A percentile compares a stretch with the other conserved stretches of the same genome.
Conservation (phyloP, 2,797 vertebrate genomes). For the Channa striata region DNA sequence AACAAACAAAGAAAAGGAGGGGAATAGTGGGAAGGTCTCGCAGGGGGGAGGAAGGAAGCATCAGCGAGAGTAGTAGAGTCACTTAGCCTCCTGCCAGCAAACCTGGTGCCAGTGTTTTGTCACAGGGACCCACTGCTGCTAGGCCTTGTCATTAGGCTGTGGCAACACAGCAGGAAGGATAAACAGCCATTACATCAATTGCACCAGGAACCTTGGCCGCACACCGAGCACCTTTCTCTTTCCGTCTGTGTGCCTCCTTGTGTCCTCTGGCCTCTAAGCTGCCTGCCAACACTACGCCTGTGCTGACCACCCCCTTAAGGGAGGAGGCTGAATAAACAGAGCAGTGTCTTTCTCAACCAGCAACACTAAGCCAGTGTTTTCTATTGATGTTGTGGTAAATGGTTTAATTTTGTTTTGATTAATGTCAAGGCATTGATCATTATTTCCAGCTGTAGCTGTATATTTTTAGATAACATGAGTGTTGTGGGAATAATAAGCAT, state of each 20-base stretch:
- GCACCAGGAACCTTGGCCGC: slow-evolving; percentile 82
- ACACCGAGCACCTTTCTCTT: slow-evolving; percentile 75
- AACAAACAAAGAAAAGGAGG: slow-evolving; percentile 71
- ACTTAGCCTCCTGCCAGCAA: slow-evolving; percentile 88
- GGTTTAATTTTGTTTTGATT: slow-evolving; percentile 46
- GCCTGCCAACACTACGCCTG: slow-evolving; percentile 53
- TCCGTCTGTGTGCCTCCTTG: slow-evolving; percentile 54
- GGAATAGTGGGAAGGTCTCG: slow-evolving; percentile 49
- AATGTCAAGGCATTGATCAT: slow-evolving; percentile 21
- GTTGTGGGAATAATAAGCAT: slow-evolving; percentile 20
- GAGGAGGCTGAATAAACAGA: slow-evolving; percentile 31
- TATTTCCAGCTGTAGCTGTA: slow-evolving; percentile 17
- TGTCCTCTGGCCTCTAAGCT: slow-evolving; percentile 60
- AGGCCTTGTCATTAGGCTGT: slow-evolving; percentile 87
- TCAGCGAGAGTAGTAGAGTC: slow-evolving; percentile 81
- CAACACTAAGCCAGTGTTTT: slow-evolving; percentile 16
- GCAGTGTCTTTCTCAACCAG: slow-evolving; percentile 23
- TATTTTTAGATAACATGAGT: slow-evolving; percentile 14
- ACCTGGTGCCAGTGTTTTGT: slow-evolving; percentile 87
- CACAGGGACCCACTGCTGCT: slow-evolving; percentile 87
- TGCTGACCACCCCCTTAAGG: slow-evolving; percentile 28
- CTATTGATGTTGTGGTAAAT: slow-evolving; percentile 15
- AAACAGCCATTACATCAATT: slow-evolving; percentile 91
- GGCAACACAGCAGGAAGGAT: slow-evolving; percentile 86
- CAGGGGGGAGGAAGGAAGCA: slow-evolving; percentile 60